Base-by-base conservation (phyloP, 2,888 invertebrate species). In the Augiades crinisus region DNA sequence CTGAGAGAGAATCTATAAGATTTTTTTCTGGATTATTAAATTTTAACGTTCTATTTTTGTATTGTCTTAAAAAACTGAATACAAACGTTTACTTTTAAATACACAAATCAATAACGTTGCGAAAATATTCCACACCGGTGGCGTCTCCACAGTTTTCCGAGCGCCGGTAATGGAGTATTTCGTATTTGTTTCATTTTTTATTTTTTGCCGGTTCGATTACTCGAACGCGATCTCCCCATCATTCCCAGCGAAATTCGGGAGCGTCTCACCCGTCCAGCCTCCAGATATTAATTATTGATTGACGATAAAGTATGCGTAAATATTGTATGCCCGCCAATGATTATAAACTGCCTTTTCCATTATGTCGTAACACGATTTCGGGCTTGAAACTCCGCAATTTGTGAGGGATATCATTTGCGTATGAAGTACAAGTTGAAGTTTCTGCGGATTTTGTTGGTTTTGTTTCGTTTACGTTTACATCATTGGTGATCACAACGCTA, bases 101-200 rank as follows among this genome's bases (percentile, higher is more conserved):
- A n/a, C n/a, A n/a, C n/a, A n/a, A n/a, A n/a, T n/a, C n/a, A n/a
- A n/a, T n/a, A n/a, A n/a, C n/a, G n/a, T n/a, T n/a, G n/a, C n/a
- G n/a, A n/a, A n/a, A n/a, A n/a, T n/a, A n/a, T n/a, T n/a, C n/a
- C n/a, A n/a, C n/a, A n/a, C n/a, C n/a, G n/a, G n/a, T n/a, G 27
- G 12, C 76, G 65, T 61, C 84, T 88, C 87, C 67, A 84, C 61
- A 49, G 73, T 53, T 55, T 64, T 53, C 75, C 62, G 53, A 69
- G 58, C 59, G 68, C 66, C 72, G 63, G 86, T 88, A 88, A 89
- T 88, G 87, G 82, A 86, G 87, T 86, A 88, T 87, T 89, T 87
- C 85, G 86, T 88, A 88, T 89, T 89, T 89, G 86, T 76, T 82
- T 89, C 87, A 86, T 86, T 89, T 87, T 88, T 88, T 79, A 82